phyloP scores from a whole-genome alignment of 2,113 vertebrate genomes.

The Clarias batrachus region DNA sequence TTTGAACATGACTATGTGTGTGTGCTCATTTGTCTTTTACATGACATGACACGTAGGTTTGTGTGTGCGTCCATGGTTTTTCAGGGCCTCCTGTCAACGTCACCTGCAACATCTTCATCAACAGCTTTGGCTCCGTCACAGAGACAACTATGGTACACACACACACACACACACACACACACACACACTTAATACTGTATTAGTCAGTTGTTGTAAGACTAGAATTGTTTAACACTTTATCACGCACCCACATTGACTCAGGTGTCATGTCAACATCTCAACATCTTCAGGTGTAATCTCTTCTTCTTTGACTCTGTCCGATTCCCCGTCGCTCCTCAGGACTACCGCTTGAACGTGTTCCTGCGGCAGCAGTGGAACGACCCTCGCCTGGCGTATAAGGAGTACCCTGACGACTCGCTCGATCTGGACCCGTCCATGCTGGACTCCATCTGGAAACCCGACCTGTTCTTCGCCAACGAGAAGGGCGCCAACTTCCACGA shows the following conservation, averaged over 20 bases:
- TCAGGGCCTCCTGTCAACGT: constrained; percentile 92
- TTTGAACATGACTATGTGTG: too few species aligned
- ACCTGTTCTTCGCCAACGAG: constrained; percentile 92
- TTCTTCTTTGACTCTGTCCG: background rate
- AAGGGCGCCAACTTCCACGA: constrained; percentile 94
- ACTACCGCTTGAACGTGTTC: constrained; percentile 91
- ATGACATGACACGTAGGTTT: background rate
- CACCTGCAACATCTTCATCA: constrained; percentile 98
- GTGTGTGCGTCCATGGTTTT: constrained; percentile 23
- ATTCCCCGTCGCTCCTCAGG: constrained; percentile 64
- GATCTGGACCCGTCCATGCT: constrained; percentile 93
- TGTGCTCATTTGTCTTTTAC: background rate
- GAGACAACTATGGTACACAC: constrained; percentile 88
- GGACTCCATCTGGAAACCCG: constrained; percentile 95
- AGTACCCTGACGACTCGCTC: constrained; percentile 90
- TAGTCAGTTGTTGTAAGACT: background rate
- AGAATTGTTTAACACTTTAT: background rate
- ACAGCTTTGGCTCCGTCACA: constrained; percentile 92
- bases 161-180: constrained; percentile 10
- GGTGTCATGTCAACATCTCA: background rate
- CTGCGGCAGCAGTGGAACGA: constrained; percentile 94
- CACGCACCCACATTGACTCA: background rate
- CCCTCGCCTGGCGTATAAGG: constrained; percentile 85
- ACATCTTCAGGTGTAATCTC: background rate
- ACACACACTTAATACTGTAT: background rate